Evolutionary conservation across 2,797 vertebrate genomes (phyloP).

Genomic region (Alauda arvensis): DNA sequence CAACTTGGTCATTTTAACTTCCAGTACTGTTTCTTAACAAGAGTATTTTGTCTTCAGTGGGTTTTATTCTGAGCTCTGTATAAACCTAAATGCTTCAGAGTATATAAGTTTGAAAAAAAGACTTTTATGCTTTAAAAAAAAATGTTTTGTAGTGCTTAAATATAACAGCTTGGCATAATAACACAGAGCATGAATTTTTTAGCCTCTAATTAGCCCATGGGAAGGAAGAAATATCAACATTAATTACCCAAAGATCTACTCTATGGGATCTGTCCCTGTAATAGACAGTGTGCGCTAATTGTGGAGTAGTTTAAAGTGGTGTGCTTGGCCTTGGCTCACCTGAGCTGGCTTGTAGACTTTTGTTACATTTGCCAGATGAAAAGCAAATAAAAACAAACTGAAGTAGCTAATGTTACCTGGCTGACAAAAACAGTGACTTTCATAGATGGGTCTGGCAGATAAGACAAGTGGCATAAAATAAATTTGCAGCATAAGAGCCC

Average conservation of each 20-base stretch:
- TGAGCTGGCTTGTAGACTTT: background rate
- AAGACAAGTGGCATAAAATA: background rate
- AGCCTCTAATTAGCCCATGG: background rate
- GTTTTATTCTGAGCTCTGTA: background rate
- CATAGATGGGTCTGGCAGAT: background rate
- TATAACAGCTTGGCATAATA: background rate
- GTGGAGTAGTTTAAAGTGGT: background rate
- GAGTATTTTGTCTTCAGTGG: background rate
- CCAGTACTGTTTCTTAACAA: background rate
- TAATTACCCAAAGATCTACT: background rate
- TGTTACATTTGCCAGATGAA: background rate
- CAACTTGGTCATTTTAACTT: background rate
- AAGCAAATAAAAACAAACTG: background rate
- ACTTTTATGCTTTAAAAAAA: background rate
- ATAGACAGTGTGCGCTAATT: background rate
- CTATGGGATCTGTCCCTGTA: background rate
- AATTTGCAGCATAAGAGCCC: background rate
- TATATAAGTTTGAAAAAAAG: background rate
- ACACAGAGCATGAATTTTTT: background rate
- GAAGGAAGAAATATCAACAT: background rate
- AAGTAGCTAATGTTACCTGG: background rate
- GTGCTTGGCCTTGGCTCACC: background rate
- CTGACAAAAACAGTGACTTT: background rate
- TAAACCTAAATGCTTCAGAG: background rate
- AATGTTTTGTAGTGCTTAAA: background rate